Evolutionary conservation across 53 echinoderm and acorn worm species (phyloP).

Genomic region (Zoroaster sp.): DNA sequence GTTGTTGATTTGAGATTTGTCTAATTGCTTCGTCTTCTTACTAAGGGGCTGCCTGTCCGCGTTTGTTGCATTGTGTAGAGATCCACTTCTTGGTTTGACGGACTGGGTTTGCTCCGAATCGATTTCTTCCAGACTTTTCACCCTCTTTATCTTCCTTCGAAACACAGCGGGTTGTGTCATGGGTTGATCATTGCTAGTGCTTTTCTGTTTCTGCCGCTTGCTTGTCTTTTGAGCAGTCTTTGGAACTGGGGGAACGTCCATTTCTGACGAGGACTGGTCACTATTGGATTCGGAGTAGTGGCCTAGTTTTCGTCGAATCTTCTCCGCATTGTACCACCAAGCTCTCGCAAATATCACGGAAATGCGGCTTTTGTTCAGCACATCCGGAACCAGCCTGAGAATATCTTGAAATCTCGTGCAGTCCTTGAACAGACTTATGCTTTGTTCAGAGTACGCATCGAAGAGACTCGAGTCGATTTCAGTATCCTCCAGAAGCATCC

Average conservation of each 20-base stretch:
- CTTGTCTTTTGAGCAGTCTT: neutral
- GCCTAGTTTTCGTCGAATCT: constrained; percentile 69
- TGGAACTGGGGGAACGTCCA: neutral
- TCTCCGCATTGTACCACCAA: constrained; percentile 95
- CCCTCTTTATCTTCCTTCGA: constrained; percentile 11
- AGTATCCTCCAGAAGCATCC: constrained; percentile 61
- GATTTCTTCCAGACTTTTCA: constrained; percentile 4
- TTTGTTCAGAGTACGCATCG: constrained; percentile 45
- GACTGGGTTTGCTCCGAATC: constrained; percentile 1
- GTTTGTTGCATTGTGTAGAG: neutral
- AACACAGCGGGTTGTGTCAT: neutral
- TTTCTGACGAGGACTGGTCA: constrained; percentile 19
- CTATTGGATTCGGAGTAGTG: constrained; percentile 41
- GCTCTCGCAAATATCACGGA: constrained; percentile 67
- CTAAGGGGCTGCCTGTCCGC: neutral
- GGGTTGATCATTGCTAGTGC: neutral
- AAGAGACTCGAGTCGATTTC: constrained; percentile 77
- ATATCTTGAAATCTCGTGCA: constrained; percentile 65
- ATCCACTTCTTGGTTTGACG: constrained; percentile 3
- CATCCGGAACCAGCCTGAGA: constrained; percentile 78
- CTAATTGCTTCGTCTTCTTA: neutral
- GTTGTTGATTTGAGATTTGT: neutral
- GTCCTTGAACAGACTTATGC: constrained; percentile 53
- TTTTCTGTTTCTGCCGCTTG: constrained; percentile 10
- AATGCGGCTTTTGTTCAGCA: constrained; percentile 70